Evolutionary conservation across 1,140 invertebrate species (phyloP).

Genomic region (Megalonaias nervosa): DNA sequence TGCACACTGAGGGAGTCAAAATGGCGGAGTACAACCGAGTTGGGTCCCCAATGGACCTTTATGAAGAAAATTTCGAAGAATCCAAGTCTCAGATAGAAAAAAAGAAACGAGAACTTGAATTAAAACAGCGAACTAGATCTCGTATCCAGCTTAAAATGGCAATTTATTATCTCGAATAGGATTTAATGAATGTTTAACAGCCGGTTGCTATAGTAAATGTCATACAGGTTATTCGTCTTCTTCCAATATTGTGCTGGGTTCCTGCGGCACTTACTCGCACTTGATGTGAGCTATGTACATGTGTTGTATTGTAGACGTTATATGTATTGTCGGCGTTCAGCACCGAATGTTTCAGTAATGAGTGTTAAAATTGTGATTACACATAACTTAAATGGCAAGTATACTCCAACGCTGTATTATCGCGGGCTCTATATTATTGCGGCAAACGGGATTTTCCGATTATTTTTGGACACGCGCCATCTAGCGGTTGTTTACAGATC

Average conservation of each 20-base stretch:
- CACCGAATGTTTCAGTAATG: too few species aligned
- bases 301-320: constrained; percentile 5
- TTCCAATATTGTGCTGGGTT: not conserved
- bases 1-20: constrained; percentile 22
- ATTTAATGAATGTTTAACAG: not conserved
- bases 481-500: too few species aligned
- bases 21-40: constrained; percentile 65
- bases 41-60: constrained; percentile 65
- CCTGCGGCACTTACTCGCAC: not conserved
- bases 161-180: not conserved
- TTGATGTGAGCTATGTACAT: too few species aligned
- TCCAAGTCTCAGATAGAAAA: constrained; percentile 47
- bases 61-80: constrained; percentile 59
- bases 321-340: not conserved
- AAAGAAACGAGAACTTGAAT: constrained; percentile 50
- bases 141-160: constrained; percentile 55
- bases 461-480: too few species aligned
- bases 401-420: too few species aligned
- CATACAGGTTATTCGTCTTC: not conserved
- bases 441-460: too few species aligned
- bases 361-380: too few species aligned
- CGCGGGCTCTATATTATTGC: too few species aligned
- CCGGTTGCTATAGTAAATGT: constrained; percentile 23
- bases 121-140: constrained; percentile 59
- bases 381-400: not conserved